A percentile compares a stretch with the other conserved stretches of the same genome.
phyloP scores from a whole-genome alignment of 1,140 invertebrate genomes.

The Lepeophtheirus salmonis region DNA sequence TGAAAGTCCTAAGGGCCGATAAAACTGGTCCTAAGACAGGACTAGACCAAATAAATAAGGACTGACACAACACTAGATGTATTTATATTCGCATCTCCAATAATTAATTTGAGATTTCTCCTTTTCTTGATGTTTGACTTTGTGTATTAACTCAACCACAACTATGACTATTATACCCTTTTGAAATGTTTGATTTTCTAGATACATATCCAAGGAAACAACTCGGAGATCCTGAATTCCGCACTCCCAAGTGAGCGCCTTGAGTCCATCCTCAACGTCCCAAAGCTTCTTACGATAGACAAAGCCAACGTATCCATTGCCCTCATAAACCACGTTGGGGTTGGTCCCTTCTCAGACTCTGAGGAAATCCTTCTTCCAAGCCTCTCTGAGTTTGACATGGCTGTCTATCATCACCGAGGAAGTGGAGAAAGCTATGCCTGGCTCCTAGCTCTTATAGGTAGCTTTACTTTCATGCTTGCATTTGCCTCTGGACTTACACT shows the following conservation, averaged over 20 bases:
- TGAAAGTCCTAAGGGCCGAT: too few relatives aligned
- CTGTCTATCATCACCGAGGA: background rate
- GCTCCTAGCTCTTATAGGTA: slow-evolving; percentile 4
- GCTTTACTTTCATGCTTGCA: slow-evolving; percentile 4
- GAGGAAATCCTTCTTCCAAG: background rate
- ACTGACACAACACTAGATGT: too few relatives aligned
- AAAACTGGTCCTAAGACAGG: too few relatives aligned
- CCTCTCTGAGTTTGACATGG: background rate
- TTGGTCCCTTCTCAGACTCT: background rate
- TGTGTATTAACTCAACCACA: too few relatives aligned
- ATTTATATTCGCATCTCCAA: too few relatives aligned
- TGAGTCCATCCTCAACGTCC: background rate
- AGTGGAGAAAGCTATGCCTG: slow-evolving; percentile 3
- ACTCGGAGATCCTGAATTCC: background rate
- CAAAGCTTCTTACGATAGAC: background rate
- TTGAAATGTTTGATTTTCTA: too few relatives aligned
- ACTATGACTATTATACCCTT: too few relatives aligned
- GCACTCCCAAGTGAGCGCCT: background rate
- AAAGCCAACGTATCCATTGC: background rate
- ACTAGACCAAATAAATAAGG: too few relatives aligned
- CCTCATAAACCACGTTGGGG: background rate
- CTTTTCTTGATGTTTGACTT: too few relatives aligned
- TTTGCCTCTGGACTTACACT: background rate
- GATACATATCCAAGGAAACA: background rate
- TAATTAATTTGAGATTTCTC: too few relatives aligned